Evolutionary conservation across 2,113 vertebrate genomes (phyloP).

Genomic region (Apaloderma vittatum): DNA sequence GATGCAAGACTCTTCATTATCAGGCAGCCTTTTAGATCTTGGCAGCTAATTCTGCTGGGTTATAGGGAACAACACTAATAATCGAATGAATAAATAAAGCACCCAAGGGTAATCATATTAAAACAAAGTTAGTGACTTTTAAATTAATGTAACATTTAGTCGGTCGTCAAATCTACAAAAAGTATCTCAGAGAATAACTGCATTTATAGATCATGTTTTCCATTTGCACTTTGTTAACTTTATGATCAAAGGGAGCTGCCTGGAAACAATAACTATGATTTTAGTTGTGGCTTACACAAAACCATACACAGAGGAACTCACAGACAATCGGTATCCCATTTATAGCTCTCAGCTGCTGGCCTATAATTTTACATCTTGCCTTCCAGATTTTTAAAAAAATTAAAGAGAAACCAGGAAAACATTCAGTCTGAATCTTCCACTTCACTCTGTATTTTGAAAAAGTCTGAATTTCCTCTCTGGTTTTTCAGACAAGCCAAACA

Average conservation of each 20-base stretch:
- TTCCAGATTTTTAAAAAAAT: not conserved
- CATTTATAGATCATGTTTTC: not conserved
- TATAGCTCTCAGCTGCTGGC: not conserved
- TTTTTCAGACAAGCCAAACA: rapidly evolving
- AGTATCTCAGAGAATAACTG: not conserved
- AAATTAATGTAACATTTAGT: not conserved
- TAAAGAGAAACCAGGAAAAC: not conserved
- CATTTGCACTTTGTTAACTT: not conserved
- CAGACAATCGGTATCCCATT: not conserved
- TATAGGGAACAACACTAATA: not conserved
- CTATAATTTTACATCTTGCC: not conserved
- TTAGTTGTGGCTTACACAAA: not conserved
- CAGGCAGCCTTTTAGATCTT: not conserved
- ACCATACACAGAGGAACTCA: not conserved
- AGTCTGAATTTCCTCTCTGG: not conserved
- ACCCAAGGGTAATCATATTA: not conserved
- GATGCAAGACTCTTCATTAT: not conserved
- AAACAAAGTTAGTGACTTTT: not conserved
- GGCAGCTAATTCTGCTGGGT: not conserved
- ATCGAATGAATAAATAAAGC: not conserved
- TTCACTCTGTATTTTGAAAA: not conserved
- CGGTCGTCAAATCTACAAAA: not conserved
- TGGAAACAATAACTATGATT: not conserved
- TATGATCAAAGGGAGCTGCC: not conserved
- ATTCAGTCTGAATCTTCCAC: not conserved